Percentiles rank a stretch among this genome's conserved stretches.
Evolutionary conservation across 1,140 invertebrate species (phyloP).

Genomic region (Rhopalosiphum maidis): DNA sequence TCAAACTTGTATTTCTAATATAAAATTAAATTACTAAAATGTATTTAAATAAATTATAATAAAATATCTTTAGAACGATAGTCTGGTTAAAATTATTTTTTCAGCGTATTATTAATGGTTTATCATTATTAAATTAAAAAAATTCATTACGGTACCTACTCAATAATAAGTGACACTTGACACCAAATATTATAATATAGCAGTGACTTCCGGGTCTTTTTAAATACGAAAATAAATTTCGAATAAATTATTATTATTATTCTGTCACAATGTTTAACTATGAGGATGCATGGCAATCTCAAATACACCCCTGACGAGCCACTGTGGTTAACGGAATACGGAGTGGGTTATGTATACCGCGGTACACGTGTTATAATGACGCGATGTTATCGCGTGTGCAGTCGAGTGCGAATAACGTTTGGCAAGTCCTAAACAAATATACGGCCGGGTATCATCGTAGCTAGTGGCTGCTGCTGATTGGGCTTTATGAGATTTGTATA

Average conservation of each 20-base stretch:
- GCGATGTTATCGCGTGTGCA: not conserved
- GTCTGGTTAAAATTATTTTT: not conserved
- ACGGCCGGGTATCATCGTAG: not conserved
- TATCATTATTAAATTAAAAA: not conserved
- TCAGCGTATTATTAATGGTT: not conserved
- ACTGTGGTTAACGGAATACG: not conserved
- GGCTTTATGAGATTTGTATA: slow-evolving; percentile 38
- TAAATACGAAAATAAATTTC: not conserved
- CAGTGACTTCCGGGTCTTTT: not conserved
- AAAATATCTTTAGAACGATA: not conserved
- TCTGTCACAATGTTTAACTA: not conserved
- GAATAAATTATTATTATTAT: not conserved
- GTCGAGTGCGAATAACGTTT: not conserved
- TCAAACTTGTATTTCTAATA: not conserved
- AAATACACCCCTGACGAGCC: not conserved
- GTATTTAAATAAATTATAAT: not conserved
- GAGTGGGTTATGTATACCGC: not conserved
- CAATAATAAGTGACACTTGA: not conserved
- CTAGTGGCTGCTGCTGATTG: slow-evolving; percentile 24
- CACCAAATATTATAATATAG: not conserved
- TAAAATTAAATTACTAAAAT: not conserved
- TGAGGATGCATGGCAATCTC: not conserved
- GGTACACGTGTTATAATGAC: not conserved
- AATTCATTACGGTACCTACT: not conserved
- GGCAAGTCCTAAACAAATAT: slow-evolving; percentile 49